A percentile compares a stretch with the other conserved stretches of the same genome.
Evolutionary conservation across 2,797 vertebrate species (phyloP).

Genomic region (Fratercula arctica): DNA sequence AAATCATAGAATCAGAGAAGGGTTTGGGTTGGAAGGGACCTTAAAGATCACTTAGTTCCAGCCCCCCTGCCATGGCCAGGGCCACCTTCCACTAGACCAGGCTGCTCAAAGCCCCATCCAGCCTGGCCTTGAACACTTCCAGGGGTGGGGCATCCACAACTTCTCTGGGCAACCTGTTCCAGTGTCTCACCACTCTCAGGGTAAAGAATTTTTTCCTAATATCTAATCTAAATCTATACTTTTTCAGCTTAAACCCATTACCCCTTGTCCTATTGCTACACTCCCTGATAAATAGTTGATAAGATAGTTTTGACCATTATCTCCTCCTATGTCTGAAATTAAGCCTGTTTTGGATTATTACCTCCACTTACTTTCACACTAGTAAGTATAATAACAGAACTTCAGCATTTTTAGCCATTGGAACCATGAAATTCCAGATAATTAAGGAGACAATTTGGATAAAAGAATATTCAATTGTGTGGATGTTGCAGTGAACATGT

Average conservation of each 20-base stretch:
- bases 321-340: background rate
- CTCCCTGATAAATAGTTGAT: background rate
- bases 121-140: background rate
- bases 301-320: background rate
- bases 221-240: background rate
- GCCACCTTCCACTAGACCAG: background rate
- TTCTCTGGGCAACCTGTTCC: background rate
- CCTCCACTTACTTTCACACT: background rate
- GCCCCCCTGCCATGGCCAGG: background rate
- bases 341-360: background rate
- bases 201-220: background rate
- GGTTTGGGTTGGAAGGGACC: background rate
- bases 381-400: background rate
- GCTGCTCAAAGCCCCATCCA: background rate
- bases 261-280: background rate
- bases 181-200: background rate
- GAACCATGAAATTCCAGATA: background rate
- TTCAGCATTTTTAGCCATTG: background rate
- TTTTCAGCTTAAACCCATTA: background rate
- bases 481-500: background rate
- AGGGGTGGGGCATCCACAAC: too few species aligned
- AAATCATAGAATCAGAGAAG: background rate
- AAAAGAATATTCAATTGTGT: background rate
- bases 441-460: background rate
- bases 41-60: background rate